phyloP scores from a whole-genome alignment of 2,797 vertebrate species.

The Lepus oiostolus region DNA sequence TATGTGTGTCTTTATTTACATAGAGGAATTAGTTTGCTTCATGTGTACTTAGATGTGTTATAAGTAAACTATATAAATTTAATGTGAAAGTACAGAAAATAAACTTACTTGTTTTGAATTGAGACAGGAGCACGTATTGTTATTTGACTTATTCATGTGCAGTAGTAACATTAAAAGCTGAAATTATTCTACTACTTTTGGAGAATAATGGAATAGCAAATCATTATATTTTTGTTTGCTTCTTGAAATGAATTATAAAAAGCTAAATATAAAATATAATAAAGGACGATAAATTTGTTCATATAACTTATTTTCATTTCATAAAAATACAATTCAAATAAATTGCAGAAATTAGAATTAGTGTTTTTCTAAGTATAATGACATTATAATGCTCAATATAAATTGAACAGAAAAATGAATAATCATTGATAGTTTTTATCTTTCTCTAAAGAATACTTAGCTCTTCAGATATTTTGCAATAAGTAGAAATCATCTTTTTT shows the following conservation, averaged over 20 bases:
- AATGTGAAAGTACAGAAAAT: not conserved
- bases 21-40: not conserved
- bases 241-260: not conserved
- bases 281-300: not conserved
- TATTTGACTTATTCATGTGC: not conserved
- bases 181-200: not conserved
- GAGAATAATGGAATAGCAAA: not conserved
- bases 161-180: not conserved
- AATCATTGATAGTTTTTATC: not conserved
- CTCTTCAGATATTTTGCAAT: not conserved
- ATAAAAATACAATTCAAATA: not conserved
- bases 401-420: not conserved
- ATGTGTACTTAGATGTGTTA: not conserved
- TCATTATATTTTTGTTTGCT: not conserved
- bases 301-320: not conserved
- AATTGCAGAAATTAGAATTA: not conserved
- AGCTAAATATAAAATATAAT: not conserved
- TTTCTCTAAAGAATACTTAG: not conserved
- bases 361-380: not conserved
- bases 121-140: not conserved
- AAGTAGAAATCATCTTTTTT: not conserved
- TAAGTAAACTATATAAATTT: not conserved
- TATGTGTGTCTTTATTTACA: not conserved
- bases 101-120: not conserved
- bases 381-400: not conserved